Base-by-base conservation (phyloP, 1,140 invertebrate genomes). In the Temnothorax nylanderi region DNA sequence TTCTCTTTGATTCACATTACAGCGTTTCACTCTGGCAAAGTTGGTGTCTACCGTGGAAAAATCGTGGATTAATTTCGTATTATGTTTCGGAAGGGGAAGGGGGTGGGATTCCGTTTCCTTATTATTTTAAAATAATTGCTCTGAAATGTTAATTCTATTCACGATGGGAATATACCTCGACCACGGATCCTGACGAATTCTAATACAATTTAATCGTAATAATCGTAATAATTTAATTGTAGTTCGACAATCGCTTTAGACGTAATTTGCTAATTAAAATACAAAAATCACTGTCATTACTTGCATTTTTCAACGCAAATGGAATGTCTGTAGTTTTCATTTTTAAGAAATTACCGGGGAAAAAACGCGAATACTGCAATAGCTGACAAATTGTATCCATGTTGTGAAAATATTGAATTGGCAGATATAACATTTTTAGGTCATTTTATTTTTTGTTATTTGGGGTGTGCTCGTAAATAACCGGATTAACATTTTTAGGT, bases 1-100 rank as follows among this genome's bases (percentile, higher is more conserved):
- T 2, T 72, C 76, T 54, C 10, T 41, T 21, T 32, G 37, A 34
- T 16, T 91, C 87, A 26, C 89, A 81, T 91, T 87, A 78, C 88
- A 69, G 32, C 71, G 44, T 34, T 74, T 34, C 60, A 65, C 62
- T 54, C 6, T 32, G 41, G 26, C 32, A 18, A 26, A 51, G 49
- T 76, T 26, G 47, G 21, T 44, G 64, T 67, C 34, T 32, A 34
- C 44, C 65, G 54, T 89, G 56, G 87, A 88, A 88, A 89, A 80
- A 16, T 62, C 78, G 32, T 51, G 54, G 49, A 41, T 69, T 41
- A 54, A 71, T 37, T 44, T 81, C 18, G 49, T 56, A 71, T 81
- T 81, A 69, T 32, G 74, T 18, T 41, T 67, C n/a, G 47, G 3
- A 44, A 76, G 3, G 21, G 11, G 3, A 5, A 34, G 32, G 8